Percentiles rank a stretch among this genome's conserved stretches.
These are phyloP conservation scores for Girardia tigrina DNA, from an alignment of 2,888 invertebrate genomes.

Conservation along the genomic window DNA sequence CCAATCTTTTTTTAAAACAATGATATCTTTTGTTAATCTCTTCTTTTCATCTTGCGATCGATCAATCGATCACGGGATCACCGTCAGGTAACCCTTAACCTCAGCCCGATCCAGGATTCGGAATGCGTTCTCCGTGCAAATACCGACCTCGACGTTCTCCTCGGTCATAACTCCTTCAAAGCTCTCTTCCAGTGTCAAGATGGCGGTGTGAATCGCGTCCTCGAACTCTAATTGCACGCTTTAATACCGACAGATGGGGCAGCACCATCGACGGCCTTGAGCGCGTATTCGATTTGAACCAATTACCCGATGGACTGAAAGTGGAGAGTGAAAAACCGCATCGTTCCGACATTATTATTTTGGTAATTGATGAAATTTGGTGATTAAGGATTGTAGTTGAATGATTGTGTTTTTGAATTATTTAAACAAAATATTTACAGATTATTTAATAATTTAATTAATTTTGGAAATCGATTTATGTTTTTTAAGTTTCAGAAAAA, in stretches of 20 bases:
- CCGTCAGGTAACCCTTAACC: slow-evolving; percentile 79
- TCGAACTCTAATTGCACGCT: slow-evolving; percentile 94
- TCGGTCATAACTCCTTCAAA: slow-evolving; percentile 99
- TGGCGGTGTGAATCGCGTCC: slow-evolving; percentile 96
- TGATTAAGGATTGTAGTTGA: no score
- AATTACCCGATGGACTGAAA: slow-evolving; percentile 89
- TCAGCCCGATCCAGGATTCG: slow-evolving; percentile 74
- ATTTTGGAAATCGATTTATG: no score
- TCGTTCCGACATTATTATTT: slow-evolving; percentile 68
- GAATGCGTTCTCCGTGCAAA: slow-evolving; percentile 77
- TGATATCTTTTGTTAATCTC: no score
- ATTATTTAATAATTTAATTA: no score
- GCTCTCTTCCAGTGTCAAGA: slow-evolving; percentile 88
- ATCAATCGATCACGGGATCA: slow-evolving; percentile 34
- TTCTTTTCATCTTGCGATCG: no score
- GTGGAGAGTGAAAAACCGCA: slow-evolving; percentile 89
- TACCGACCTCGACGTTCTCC: slow-evolving; percentile 94
- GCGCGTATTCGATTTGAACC: slow-evolving; percentile 97
- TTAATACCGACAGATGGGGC: slow-evolving; percentile 97
- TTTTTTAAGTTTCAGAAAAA: no score
- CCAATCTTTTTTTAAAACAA: no score
- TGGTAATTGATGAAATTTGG: no score
- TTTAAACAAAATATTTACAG: no score
- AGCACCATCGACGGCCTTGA: slow-evolving; percentile 92
- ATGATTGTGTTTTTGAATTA: no score